These are phyloP conservation scores for Aphelenchoides bicaudatus DNA, from an alignment of 2,888 invertebrate species.

Conservation along the genomic window DNA sequence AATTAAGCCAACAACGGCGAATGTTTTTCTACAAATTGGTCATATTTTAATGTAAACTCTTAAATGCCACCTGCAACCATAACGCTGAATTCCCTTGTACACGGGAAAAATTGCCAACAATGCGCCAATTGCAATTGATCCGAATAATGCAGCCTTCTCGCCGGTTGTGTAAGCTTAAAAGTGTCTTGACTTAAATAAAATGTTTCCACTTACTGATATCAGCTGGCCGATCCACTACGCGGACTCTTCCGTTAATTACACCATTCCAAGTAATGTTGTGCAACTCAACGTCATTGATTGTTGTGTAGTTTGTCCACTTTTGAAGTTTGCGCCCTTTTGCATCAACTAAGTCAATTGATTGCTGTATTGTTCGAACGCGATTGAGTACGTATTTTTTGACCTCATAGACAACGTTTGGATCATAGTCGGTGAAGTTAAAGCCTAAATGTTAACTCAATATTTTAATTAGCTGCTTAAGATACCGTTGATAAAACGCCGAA, in stretches of 20 bases:
- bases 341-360: conserved; percentile 30
- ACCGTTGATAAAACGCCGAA: conserved; percentile 32
- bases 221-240: conserved; percentile 33
- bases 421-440: conserved; percentile 36
- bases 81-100: conserved; percentile 20
- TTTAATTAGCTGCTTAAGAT: neutral
- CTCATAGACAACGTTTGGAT: conserved; percentile 29
- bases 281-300: conserved; percentile 31
- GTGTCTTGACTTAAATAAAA: too few species aligned
- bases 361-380: conserved; percentile 19
- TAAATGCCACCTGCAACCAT: too few species aligned
- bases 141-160: conserved; percentile 35
- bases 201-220: too few species aligned
- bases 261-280: conserved; percentile 43
- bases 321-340: conserved; percentile 31
- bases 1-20: conserved; percentile 38
- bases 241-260: conserved; percentile 33
- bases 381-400: conserved; percentile 37
- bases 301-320: conserved; percentile 30
- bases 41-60: too few species aligned
- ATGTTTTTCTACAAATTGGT: conserved; percentile 36
- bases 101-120: conserved; percentile 29
- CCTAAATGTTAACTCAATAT: conserved; percentile 26
- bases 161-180: conserved; percentile 28
- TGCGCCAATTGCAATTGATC: conserved; percentile 34